Evolutionary conservation across 2,797 vertebrate species (phyloP), one percentile per base, ranked within the genome.

Genomic region (Champsocephalus esox): DNA sequence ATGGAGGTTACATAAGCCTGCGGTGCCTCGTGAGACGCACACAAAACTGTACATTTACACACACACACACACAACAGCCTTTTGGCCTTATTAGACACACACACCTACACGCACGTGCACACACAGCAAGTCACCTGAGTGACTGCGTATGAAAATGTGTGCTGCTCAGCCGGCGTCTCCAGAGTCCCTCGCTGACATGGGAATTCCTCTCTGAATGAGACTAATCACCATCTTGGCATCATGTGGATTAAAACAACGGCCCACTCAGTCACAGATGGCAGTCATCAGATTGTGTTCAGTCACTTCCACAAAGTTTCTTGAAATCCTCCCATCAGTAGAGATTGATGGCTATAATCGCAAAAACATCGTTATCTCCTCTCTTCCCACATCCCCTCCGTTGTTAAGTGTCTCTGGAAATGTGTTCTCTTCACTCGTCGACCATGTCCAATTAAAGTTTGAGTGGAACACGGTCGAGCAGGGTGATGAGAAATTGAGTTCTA

Each of bases 381-480:
- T 73, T 62, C 79, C 81, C 80, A 16, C 81, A 85, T 84, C 77
- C 59, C 70, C 70, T 86, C 59, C 19, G 75, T 81, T 88, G 88
- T 86, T 77, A 84, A 87, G 83, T 80, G 87, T 86, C 87, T 67
- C 74, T 83, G 55, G 83, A 87, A 90, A 92, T 90, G 73, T 92
- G 87, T 89, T 89, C 87, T 67, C 81, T 72, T 88, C 87, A 83
- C 87, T 90, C 50, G 60, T 87, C 70, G 72, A 87, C 85, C 86
- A 82, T 88, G 81, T 92, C 89, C 89, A 92, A 92, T 94, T 93
- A 92, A 87, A 88, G 83, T 86, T 82, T 82, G 71, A 85, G 87
- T 82, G 82, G 80, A 84, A 46, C 84, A 51, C 77, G 59, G 79
- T 83, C 12, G 70, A 80, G 73, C 72, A 55, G 79, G 73, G 50